These are phyloP conservation scores for Propithecus perrieri DNA, from an alignment of 2,797 vertebrate genomes.

Conservation along the genomic window DNA sequence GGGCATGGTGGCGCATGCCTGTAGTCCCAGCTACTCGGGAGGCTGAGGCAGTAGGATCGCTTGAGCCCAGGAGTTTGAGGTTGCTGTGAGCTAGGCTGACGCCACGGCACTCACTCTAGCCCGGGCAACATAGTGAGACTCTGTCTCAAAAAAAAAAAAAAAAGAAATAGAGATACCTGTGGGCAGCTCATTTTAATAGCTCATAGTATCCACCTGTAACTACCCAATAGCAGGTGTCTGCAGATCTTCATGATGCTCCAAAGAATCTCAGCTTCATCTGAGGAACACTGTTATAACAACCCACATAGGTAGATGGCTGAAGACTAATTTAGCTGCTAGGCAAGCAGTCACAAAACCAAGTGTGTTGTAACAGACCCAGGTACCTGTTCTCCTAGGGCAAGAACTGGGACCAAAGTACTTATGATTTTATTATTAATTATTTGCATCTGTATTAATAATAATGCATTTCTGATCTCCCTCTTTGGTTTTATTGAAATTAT, in stretches of 20 bases:
- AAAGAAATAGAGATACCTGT: neutral
- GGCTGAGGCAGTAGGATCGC: too few species aligned
- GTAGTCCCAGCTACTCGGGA: too few species aligned
- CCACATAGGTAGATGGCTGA: neutral
- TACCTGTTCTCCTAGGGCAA: conserved; percentile 67
- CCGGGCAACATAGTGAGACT: too few species aligned
- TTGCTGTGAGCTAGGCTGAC: too few species aligned
- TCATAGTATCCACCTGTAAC: neutral
- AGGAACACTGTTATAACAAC: neutral
- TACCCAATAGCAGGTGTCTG: neutral
- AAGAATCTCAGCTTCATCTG: neutral
- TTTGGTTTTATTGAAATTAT: conserved; percentile 19
- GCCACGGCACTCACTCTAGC: too few species aligned
- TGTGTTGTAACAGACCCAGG: conserved; percentile 67
- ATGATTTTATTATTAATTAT: conserved; percentile 77
- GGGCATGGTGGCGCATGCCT: too few species aligned
- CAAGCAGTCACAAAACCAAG: conserved; percentile 42
- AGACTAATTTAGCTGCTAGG: conserved; percentile 35
- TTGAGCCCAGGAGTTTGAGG: too few species aligned
- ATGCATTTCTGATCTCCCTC: conserved; percentile 63
- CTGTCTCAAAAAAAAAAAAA: too few species aligned
- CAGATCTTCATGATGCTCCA: neutral
- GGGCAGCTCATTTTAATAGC: neutral
- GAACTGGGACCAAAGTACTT: conserved; percentile 72
- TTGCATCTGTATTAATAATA: conserved; percentile 61